phyloP scores from a whole-genome alignment of 2,888 invertebrate species.

The Capitulum mitella region DNA sequence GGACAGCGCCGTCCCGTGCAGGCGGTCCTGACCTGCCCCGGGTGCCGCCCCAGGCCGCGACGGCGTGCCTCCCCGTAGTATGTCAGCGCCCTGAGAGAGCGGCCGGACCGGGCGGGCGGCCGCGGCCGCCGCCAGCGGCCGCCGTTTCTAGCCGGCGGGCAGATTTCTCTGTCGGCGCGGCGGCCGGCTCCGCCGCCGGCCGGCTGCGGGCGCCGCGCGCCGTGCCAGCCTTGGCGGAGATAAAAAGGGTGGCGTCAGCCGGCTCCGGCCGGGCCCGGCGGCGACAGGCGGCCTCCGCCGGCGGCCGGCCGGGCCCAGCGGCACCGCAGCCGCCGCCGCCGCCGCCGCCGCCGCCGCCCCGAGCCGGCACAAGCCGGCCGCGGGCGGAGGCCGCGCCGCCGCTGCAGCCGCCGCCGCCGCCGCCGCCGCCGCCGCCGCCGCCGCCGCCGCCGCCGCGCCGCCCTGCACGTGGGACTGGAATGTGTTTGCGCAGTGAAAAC shows the following conservation, averaged over 20 bases:
- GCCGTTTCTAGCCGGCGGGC: conserved; percentile 10
- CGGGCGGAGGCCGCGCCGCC: too few species aligned
- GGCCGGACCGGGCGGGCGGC: background rate
- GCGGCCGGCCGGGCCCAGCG: background rate
- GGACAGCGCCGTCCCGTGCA: too few species aligned
- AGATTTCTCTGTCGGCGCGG: background rate
- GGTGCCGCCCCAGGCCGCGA: too few species aligned
- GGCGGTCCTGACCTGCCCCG: too few species aligned
- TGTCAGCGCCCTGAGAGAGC: background rate
- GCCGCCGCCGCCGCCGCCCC: background rate
- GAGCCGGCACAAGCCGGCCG: background rate
- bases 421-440: too few species aligned
- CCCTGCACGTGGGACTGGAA: too few species aligned
- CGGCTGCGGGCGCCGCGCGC: background rate
- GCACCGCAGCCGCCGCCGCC: background rate
- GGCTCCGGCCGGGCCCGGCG: background rate
- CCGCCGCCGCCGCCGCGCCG: too few species aligned
- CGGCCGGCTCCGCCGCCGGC: conserved; percentile 9
- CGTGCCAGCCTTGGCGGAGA: background rate
- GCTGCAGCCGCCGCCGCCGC: too few species aligned
- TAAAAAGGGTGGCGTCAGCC: background rate
- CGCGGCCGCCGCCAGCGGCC: background rate
- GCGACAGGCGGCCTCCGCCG: background rate
- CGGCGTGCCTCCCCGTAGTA: too few species aligned
- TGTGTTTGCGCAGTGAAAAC: too few species aligned